phyloP scores from a whole-genome alignment of 2,888 invertebrate species.

The Caenorhabditis plicata region DNA sequence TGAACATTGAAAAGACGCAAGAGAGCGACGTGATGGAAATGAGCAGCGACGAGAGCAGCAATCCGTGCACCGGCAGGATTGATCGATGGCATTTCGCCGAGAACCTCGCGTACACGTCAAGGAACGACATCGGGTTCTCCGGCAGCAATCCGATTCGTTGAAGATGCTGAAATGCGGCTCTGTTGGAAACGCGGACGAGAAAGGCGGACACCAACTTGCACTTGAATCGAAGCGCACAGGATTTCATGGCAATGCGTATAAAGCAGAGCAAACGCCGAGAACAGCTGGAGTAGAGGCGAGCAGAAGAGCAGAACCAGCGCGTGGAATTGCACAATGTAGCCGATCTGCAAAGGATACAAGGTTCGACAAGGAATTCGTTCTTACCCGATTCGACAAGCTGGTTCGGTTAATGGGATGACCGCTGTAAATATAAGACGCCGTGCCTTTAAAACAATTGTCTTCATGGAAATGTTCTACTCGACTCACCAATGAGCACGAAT shows the following conservation, averaged over 20 bases:
- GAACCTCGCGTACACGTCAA: constrained; percentile 22
- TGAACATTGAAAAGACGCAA: constrained; percentile 35
- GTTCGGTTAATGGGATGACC: constrained; percentile 46
- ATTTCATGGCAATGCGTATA: constrained; percentile 42
- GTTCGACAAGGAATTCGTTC: not conserved
- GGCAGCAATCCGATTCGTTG: constrained; percentile 4
- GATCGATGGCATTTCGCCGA: constrained; percentile 26
- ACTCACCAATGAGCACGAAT: constrained; percentile 12
- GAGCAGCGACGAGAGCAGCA: constrained; percentile 31
- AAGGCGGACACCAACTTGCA: constrained; percentile 33
- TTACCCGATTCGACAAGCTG: constrained; percentile 35
- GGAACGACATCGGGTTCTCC: constrained; percentile 11
- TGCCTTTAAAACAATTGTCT: constrained; percentile 15
- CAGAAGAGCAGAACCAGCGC: constrained; percentile 31
- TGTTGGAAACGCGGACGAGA: no score
- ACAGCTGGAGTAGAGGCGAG: constrained; percentile 30
- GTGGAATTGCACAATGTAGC: constrained; percentile 24
- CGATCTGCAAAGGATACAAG: constrained; percentile 23
- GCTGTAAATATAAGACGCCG: constrained; percentile 36
- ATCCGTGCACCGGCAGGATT: constrained; percentile 24
- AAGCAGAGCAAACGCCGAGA: constrained; percentile 23
- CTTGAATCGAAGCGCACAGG: constrained; percentile 35
- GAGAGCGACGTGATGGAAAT: constrained; percentile 32
- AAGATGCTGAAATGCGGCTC: not conserved
- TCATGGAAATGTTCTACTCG: not conserved